Conservation (phyloP, 2,888 invertebrate genomes). For the Sycophila texana region DNA sequence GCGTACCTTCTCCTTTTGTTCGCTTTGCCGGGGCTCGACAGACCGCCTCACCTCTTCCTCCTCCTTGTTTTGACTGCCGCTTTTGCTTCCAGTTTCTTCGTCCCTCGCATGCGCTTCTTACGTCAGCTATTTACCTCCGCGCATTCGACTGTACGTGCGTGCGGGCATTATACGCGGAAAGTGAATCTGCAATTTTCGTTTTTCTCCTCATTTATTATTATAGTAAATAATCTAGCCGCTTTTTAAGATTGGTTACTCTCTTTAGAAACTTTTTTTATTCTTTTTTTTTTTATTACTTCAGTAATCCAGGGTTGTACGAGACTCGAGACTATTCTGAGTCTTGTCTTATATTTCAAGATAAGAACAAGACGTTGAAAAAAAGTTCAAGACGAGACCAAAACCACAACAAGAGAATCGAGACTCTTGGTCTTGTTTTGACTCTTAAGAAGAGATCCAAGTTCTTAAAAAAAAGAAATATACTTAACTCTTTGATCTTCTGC, state of each 20-base stretch:
- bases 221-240: neutral
- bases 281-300: no score
- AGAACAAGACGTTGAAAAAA: no score
- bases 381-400: no score
- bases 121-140: conserved; percentile 20
- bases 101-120: conserved; percentile 37
- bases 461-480: no score
- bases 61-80: conserved; percentile 51
- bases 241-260: neutral
- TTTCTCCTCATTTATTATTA: neutral
- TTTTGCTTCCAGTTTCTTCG: conserved; percentile 40
- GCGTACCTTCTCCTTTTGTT: neutral
- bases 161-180: neutral
- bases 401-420: no score
- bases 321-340: no score
- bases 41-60: conserved; percentile 19
- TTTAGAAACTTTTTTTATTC: neutral
- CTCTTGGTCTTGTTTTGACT: no score
- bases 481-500: no score
- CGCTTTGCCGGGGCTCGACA: conserved; percentile 43
- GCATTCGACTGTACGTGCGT: neutral
- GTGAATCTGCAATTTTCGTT: conserved; percentile 1
- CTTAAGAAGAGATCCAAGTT: no score
- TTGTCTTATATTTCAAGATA: no score
- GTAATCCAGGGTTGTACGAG: no score